Conservation (phyloP, 2,888 invertebrate genomes). For the Oscheius sp. region DNA sequence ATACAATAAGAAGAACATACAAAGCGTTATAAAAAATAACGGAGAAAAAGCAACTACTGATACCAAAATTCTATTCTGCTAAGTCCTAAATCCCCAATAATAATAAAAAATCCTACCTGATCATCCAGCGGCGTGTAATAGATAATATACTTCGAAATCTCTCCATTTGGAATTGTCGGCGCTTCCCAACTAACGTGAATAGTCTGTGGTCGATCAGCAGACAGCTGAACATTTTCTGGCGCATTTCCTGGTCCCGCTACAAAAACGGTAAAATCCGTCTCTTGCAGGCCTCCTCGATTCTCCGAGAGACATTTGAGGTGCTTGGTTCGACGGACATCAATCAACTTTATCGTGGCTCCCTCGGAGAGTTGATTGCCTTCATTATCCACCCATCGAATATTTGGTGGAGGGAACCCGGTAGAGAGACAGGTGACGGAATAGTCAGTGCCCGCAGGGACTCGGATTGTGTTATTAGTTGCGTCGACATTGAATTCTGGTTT, state of each 20-base stretch:
- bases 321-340: conserved; percentile 59
- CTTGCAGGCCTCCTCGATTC: conserved; percentile 63
- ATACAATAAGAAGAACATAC: no score
- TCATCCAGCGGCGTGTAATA: conserved; percentile 69
- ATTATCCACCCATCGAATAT: conserved; percentile 65
- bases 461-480: conserved; percentile 58
- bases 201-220: conserved; percentile 63
- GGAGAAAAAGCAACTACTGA: not conserved
- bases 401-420: conserved; percentile 65
- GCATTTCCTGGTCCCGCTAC: conserved; percentile 68
- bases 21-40: no score
- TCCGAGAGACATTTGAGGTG: conserved; percentile 64
- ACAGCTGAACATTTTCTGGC: conserved; percentile 63
- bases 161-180: conserved; percentile 67
- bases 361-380: conserved; percentile 65
- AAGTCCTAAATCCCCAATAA: no score
- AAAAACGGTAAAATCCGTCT: conserved; percentile 61
- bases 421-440: conserved; percentile 59
- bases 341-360: conserved; percentile 54
- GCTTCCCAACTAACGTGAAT: conserved; percentile 65
- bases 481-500: conserved; percentile 66
- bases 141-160: conserved; percentile 67
- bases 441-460: conserved; percentile 66
- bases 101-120: conserved; percentile 44
- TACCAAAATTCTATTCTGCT: no score